These are phyloP conservation scores for Taurulus bubalis DNA, from an alignment of 2,113 vertebrate species.

Conservation along the genomic window DNA sequence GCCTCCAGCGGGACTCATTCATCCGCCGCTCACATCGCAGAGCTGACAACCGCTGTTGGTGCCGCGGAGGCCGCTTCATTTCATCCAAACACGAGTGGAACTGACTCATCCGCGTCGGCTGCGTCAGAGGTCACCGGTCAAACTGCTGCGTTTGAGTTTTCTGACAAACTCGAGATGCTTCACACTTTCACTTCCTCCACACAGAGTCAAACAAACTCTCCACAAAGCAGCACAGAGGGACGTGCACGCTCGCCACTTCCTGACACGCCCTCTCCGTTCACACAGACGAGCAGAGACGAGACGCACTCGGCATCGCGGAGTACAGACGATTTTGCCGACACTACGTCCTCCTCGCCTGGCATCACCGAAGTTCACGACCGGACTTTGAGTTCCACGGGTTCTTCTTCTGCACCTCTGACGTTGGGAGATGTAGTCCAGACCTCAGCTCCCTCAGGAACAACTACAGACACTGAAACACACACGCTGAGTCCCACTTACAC, in stretches of 20 bases:
- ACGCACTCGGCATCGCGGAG: slow-evolving; percentile 17
- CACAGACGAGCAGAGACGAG: neutral
- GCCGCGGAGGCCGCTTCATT: slow-evolving; percentile 33
- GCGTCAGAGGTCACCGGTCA: slow-evolving; percentile 8
- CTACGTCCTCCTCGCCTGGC: neutral
- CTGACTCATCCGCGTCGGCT: neutral
- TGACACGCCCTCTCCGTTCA: neutral
- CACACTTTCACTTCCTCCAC: neutral
- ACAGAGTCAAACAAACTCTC: slow-evolving; percentile 19
- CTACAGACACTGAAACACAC: neutral
- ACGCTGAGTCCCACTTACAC: neutral
- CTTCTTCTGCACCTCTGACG: neutral
- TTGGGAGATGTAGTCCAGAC: slow-evolving; percentile 3
- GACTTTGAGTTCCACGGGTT: neutral
- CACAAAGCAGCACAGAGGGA: slow-evolving; percentile 24
- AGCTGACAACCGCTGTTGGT: slow-evolving; percentile 1
- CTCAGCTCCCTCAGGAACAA: neutral
- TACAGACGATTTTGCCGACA: neutral
- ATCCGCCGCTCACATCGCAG: slow-evolving; percentile 30
- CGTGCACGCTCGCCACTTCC: neutral
- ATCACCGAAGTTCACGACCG: neutral
- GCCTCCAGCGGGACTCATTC: neutral
- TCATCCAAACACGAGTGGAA: slow-evolving; percentile 26
- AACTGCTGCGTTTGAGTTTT: neutral
- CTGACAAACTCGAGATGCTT: neutral